Evolutionary conservation across 1,140 invertebrate species (phyloP).

Genomic region (Trichomalopsis sarcophagae): DNA sequence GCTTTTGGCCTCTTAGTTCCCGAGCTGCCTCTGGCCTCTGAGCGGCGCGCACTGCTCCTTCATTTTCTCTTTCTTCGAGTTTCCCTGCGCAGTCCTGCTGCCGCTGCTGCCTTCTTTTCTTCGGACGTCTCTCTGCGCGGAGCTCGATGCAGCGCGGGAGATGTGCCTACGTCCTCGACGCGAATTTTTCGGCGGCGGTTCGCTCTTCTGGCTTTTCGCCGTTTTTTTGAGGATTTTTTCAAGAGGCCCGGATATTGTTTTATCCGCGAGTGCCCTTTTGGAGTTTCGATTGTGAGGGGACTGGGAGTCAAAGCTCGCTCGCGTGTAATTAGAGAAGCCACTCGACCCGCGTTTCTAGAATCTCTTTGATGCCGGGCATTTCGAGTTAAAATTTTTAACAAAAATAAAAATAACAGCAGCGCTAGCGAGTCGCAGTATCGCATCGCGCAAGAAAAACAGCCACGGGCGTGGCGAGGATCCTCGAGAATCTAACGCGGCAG

Average conservation of each 20-base stretch:
- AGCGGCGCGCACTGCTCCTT: conserved; percentile 9
- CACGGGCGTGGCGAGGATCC: background rate
- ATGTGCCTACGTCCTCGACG: background rate
- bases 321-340: background rate
- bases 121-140: background rate
- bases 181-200: conserved; percentile 13
- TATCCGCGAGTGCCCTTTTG: background rate
- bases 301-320: background rate
- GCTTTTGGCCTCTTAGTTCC: conserved; percentile 15
- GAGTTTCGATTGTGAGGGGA: background rate
- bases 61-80: background rate
- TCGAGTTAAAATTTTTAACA: background rate
- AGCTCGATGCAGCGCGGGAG: background rate
- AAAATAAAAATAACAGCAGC: no score
- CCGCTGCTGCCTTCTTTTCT: background rate
- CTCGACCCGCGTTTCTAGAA: background rate
- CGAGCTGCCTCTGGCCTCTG: background rate
- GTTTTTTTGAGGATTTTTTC: background rate
- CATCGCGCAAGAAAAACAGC: background rate
- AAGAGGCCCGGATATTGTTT: background rate
- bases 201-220: background rate
- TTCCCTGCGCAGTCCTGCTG: background rate
- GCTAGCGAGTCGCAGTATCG: background rate
- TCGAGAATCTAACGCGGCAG: background rate
- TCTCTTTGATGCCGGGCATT: background rate